Evolutionary conservation across 2,888 invertebrate species (phyloP).

Genomic region (Drosophila buzzatii): DNA sequence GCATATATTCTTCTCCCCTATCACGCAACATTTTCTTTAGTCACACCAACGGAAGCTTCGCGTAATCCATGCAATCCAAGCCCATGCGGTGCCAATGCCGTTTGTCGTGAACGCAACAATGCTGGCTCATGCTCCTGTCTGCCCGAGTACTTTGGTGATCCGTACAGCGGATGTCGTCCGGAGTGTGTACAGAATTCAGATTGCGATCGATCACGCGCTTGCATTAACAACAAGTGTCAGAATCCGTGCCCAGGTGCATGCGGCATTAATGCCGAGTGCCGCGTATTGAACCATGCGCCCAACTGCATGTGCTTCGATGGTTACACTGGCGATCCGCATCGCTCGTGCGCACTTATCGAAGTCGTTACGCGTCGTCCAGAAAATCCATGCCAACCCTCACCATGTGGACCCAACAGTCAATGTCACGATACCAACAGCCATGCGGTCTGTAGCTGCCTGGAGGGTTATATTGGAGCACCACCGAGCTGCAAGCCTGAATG

Average conservation of each 20-base stretch:
- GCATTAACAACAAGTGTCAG: conserved; percentile 91
- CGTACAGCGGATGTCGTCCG: conserved; percentile 92
- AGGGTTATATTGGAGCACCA: conserved; percentile 88
- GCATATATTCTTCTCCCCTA: neutral
- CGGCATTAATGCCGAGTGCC: conserved; percentile 91
- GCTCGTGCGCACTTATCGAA: conserved; percentile 86
- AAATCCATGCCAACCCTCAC: conserved; percentile 88
- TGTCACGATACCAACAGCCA: conserved; percentile 88
- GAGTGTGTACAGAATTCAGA: conserved; percentile 92
- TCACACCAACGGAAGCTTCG: conserved; percentile 86
- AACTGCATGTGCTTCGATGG: conserved; percentile 91
- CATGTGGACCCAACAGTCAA: conserved; percentile 89
- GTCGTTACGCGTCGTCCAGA: conserved; percentile 77
- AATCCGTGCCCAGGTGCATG: conserved; percentile 92
- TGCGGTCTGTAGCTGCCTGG: conserved; percentile 88
- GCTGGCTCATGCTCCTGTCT: conserved; percentile 92
- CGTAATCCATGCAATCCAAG: conserved; percentile 91
- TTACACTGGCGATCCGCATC: conserved; percentile 90
- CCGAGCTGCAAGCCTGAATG: conserved; percentile 89
- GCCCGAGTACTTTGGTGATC: conserved; percentile 91
- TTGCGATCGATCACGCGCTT: conserved; percentile 90
- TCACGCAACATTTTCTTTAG: conserved; percentile 51
- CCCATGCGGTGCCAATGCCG: conserved; percentile 92
- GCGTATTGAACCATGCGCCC: conserved; percentile 91
- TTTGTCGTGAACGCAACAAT: conserved; percentile 91